A percentile compares a stretch with the other conserved stretches of the same genome.
These are phyloP conservation scores for Hypsopygia costalis DNA, from an alignment of 2,888 invertebrate genomes.

Conservation along the genomic window DNA sequence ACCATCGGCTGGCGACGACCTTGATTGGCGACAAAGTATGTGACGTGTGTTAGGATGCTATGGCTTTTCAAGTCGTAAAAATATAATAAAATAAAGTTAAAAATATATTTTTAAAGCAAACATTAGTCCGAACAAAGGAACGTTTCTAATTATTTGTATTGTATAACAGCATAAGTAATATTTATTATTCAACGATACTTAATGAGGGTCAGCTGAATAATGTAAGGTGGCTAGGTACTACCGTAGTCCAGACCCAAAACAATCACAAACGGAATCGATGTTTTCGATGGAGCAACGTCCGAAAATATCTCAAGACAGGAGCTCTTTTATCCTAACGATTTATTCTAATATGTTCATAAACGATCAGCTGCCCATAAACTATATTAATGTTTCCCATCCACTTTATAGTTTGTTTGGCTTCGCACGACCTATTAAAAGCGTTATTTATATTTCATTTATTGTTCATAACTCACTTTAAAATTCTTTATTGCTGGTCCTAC, in stretches of 20 bases:
- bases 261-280: background rate
- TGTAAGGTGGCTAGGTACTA: no score
- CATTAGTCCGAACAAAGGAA: background rate
- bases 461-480: no score
- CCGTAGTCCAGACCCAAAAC: no score
- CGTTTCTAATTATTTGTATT: background rate
- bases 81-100: no score
- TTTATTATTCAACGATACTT: background rate
- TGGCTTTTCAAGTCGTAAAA: no score
- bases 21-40: no score
- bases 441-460: conserved; percentile 9
- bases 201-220: background rate
- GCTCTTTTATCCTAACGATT: no score
- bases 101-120: background rate
- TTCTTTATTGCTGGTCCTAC: no score
- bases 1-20: no score
- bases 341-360: conserved; percentile 20
- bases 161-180: no score
- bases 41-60: no score
- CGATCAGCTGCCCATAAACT: conserved; percentile 27
- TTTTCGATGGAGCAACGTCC: background rate
- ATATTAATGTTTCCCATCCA: conserved; percentile 29
- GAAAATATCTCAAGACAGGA: background rate
- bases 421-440: conserved; percentile 34
- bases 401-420: conserved; percentile 39